Evolutionary conservation across 2,797 vertebrate species (phyloP).

Genomic region (Ctenochaetus hawaiiensis): DNA sequence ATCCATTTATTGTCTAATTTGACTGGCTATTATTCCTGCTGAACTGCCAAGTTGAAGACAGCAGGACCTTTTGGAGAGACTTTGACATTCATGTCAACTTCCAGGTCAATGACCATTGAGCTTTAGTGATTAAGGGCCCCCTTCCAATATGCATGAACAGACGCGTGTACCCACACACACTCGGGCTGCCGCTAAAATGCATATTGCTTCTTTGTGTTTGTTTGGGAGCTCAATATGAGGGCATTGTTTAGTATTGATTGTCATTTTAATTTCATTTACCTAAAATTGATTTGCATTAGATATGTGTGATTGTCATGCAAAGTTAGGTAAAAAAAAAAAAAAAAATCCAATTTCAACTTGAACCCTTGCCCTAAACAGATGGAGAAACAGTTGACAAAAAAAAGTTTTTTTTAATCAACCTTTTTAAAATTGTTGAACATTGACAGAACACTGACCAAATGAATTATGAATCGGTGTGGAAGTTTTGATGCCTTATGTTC

Average conservation of each 20-base stretch:
- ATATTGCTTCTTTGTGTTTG: slow-evolving; percentile 87
- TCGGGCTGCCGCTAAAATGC: slow-evolving; percentile 70
- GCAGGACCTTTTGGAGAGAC: slow-evolving; percentile 76
- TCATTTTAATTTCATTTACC: slow-evolving; percentile 84
- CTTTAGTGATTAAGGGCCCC: slow-evolving; percentile 80
- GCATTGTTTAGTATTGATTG: slow-evolving; percentile 86
- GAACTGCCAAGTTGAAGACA: slow-evolving; percentile 71
- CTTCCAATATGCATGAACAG: slow-evolving; percentile 78
- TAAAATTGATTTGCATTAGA: slow-evolving; percentile 81
- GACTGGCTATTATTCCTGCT: slow-evolving; percentile 50
- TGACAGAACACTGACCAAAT: slow-evolving; percentile 1
- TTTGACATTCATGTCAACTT: slow-evolving; percentile 83
- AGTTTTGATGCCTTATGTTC: slow-evolving; percentile 7
- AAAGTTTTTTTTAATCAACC: slow-evolving; percentile 54
- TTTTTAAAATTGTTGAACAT: slow-evolving; percentile 15
- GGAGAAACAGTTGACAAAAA: slow-evolving; percentile 65
- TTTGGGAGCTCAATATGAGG: slow-evolving; percentile 85
- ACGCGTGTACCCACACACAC: slow-evolving; percentile 74
- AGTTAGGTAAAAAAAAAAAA: slow-evolving; percentile 75
- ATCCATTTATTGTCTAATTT: slow-evolving; percentile 50
- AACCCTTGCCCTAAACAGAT: slow-evolving; percentile 78
- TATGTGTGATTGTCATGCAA: slow-evolving; percentile 82
- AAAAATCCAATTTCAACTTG: slow-evolving; percentile 76
- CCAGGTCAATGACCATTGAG: slow-evolving; percentile 85
- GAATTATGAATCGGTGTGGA: slow-evolving; percentile 2